phyloP scores from a whole-genome alignment of 2,797 vertebrate species.

The Telmatherina bonti region DNA sequence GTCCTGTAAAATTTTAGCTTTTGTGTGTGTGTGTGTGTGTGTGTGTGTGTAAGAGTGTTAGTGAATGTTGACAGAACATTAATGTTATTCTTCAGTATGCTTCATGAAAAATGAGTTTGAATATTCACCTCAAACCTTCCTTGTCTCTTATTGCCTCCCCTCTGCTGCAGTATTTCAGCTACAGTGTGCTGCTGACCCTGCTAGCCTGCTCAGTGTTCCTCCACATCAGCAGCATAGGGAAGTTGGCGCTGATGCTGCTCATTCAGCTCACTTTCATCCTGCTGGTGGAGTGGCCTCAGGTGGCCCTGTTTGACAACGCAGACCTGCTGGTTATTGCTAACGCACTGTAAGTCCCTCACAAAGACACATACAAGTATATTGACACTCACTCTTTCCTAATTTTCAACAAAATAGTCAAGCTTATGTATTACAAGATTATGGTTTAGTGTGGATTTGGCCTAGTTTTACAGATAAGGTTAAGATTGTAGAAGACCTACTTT shows the following conservation, averaged over 20 bases:
- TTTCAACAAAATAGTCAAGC: constrained; percentile 26
- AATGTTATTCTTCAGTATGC: neutral
- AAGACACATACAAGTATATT: neutral
- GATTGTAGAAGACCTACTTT: constrained; percentile 46
- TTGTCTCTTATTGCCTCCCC: constrained; percentile 23
- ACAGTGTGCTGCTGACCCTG: constrained; percentile 94
- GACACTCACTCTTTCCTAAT: constrained; percentile 3
- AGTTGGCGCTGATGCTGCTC: constrained; percentile 91
- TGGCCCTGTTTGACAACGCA: constrained; percentile 92
- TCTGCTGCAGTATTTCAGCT: constrained; percentile 90
- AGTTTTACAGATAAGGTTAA: constrained; percentile 33
- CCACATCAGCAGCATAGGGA: constrained; percentile 97
- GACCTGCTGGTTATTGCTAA: constrained; percentile 91
- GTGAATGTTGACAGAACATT: neutral
- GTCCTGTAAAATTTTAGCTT: constrained; percentile 45
- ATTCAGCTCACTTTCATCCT: constrained; percentile 91
- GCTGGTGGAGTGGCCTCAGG: constrained; percentile 92
- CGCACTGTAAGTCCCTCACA: constrained; percentile 86
- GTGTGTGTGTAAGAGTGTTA: neutral
- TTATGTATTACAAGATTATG: constrained; percentile 18
- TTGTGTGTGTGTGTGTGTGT: constrained; percentile 8
- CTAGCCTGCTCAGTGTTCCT: constrained; percentile 97
- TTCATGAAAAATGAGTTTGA: constrained; percentile 25
- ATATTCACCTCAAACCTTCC: constrained; percentile 27
- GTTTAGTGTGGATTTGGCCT: constrained; percentile 34